Evolutionary conservation across 23 tunicate genomes (phyloP), one percentile per base, ranked within the genome.

Genomic region (Ciona savignyi): DNA sequence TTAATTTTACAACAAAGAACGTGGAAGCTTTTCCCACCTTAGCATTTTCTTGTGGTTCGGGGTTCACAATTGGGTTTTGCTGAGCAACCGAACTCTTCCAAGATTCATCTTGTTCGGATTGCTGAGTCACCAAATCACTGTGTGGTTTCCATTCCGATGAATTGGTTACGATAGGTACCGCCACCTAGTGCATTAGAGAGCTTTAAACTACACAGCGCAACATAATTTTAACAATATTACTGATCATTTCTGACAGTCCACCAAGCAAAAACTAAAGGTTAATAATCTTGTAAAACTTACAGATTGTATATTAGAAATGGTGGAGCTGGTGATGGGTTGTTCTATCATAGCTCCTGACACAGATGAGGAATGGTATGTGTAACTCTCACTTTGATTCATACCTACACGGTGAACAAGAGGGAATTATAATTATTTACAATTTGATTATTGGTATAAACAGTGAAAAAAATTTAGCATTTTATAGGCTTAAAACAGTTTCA

Each of bases 71-170:
- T 29, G 63, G 73, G 63, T 51, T 68, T 33, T 67, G 73, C 33
- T 74, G 87, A n/a, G 35, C 27, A 23, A 69, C 31, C 3, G 71
- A 30, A 30, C 30, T 67, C 25, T 67, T 67, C 87, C 87, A 82
- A 11, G 87, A 63, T 51, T 82, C 87, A 21, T 81, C 85, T 23
- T 60, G 27, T 4, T 68, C 78, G 63, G 65, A 68, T 1, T 70
- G 22, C 4, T 78, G 29, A 25, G 87, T 74, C 23, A 67, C 27
- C 29, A 70, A 51, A 6, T 15, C 76, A 19, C 62, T 2, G 28
- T 65, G 75, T 20, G 87, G 87, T 56, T 82, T 67, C 87, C 87
- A 82, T 60, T 82, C 87, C 3, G 75, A n/a, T 51, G 87, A 74
- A 2, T 82, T 74, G 19, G 87, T 82, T 3, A 82, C 87, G 33